A percentile compares a stretch with the other conserved stretches of the same genome.
Conservation (phyloP, 1,140 invertebrate species). For the Drosophila ohnishii region DNA sequence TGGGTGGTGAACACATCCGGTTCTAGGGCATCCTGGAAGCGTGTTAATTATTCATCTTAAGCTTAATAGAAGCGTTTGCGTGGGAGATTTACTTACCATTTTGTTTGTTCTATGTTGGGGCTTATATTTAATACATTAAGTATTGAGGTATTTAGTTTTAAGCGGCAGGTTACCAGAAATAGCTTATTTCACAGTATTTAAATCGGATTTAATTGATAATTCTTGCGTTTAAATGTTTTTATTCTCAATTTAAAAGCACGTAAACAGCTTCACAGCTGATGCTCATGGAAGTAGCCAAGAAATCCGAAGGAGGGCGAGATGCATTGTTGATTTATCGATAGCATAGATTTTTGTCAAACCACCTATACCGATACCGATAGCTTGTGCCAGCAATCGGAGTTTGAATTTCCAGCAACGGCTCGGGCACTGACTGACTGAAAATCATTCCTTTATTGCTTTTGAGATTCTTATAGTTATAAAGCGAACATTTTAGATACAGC, state of each 20-base stretch:
- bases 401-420: constrained; percentile 3
- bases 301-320: neutral
- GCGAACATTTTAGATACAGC: constrained; percentile 56
- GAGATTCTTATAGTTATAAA: constrained; percentile 49
- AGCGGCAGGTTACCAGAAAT: neutral
- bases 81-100: constrained; percentile 7
- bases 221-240: neutral
- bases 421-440: constrained; percentile 29
- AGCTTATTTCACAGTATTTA: no score
- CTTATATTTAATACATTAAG: neutral
- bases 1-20: constrained; percentile 53
- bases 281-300: neutral
- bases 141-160: neutral
- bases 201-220: neutral
- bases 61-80: accelerated
- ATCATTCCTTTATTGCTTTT: constrained; percentile 58
- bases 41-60: neutral
- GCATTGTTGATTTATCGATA: neutral
- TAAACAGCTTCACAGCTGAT: constrained; percentile 14
- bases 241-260: neutral
- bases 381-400: constrained; percentile 1
- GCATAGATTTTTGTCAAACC: neutral
- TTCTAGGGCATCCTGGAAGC: constrained; percentile 8
- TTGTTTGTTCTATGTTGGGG: neutral
- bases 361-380: neutral